Conservation (phyloP, 2,888 invertebrate genomes). For the Eurois occulta region DNA sequence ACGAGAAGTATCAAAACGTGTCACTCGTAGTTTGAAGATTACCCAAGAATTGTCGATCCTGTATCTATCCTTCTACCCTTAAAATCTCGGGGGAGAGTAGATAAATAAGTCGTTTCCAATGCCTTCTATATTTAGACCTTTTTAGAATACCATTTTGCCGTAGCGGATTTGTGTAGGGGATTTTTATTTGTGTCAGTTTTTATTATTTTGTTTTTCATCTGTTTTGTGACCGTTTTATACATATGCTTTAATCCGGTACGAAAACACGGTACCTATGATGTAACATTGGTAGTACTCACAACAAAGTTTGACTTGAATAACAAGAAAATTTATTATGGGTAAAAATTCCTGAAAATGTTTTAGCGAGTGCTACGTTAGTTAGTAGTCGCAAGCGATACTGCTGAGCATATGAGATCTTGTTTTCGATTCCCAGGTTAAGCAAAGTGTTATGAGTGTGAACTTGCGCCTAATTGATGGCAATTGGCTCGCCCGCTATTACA, state of each 20-base stretch:
- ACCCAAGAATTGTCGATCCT: constrained; percentile 33
- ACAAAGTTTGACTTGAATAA: background rate
- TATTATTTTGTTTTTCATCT: constrained; percentile 32
- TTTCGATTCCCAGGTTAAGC: background rate
- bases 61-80: constrained; percentile 14
- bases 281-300: background rate
- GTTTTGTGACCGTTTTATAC: constrained; percentile 4
- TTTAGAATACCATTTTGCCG: constrained; percentile 46
- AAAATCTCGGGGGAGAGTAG: constrained; percentile 20
- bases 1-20: constrained; percentile 15
- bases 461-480: background rate
- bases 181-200: constrained; percentile 35
- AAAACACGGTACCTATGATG: background rate
- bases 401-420: background rate
- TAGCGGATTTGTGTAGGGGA: constrained; percentile 24
- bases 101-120: constrained; percentile 60
- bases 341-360: background rate
- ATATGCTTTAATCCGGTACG: background rate
- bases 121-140: constrained; percentile 51
- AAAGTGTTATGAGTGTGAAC: background rate
- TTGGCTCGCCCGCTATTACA: background rate
- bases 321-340: background rate
- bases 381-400: background rate
- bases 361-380: background rate
- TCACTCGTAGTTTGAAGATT: constrained; percentile 40